Conservation (phyloP, 1,140 invertebrate genomes). For the Acyrthosiphon pisum region DNA sequence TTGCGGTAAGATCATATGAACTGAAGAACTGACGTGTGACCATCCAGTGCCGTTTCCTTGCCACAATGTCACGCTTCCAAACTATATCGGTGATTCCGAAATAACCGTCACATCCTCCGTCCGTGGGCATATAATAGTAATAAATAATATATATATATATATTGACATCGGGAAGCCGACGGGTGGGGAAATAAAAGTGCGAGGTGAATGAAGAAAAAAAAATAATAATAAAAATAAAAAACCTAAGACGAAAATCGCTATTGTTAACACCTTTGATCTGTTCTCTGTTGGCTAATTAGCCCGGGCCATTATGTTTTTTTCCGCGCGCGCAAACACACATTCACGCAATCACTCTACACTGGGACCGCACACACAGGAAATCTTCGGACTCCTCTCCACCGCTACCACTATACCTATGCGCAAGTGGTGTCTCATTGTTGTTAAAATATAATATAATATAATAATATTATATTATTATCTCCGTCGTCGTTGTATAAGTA, state of each 20-base stretch:
- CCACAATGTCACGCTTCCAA: slow-evolving; percentile 57
- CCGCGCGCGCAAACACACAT: slow-evolving; percentile 9
- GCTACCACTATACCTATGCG: neutral
- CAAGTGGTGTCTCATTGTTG: slow-evolving; percentile 27
- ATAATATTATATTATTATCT: neutral
- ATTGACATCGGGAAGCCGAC: neutral
- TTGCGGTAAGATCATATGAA: slow-evolving; percentile 56
- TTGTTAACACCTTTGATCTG: slow-evolving; percentile 57
- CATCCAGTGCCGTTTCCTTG: slow-evolving; percentile 55
- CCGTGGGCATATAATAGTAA: slow-evolving; percentile 36
- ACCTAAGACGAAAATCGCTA: slow-evolving; percentile 52
- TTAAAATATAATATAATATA: neutral
- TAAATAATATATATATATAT: slow-evolving; percentile 21
- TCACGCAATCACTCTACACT: neutral
- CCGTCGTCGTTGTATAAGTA: neutral
- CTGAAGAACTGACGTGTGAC: slow-evolving; percentile 56
- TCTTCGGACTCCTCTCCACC: slow-evolving; percentile 15
- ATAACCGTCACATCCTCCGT: slow-evolving; percentile 56
- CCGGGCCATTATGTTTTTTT: slow-evolving; percentile 33
- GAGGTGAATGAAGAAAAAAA: slow-evolving; percentile 42
- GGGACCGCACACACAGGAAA: slow-evolving; percentile 51
- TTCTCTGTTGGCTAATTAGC: slow-evolving; percentile 54
- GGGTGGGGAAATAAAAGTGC: neutral
- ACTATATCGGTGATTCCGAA: slow-evolving; percentile 56
- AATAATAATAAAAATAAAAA: slow-evolving; percentile 42